Evolutionary conservation across 1,140 invertebrate genomes (phyloP), one percentile per base, ranked within the genome.

Genomic region (Lordiphosa collinella): DNA sequence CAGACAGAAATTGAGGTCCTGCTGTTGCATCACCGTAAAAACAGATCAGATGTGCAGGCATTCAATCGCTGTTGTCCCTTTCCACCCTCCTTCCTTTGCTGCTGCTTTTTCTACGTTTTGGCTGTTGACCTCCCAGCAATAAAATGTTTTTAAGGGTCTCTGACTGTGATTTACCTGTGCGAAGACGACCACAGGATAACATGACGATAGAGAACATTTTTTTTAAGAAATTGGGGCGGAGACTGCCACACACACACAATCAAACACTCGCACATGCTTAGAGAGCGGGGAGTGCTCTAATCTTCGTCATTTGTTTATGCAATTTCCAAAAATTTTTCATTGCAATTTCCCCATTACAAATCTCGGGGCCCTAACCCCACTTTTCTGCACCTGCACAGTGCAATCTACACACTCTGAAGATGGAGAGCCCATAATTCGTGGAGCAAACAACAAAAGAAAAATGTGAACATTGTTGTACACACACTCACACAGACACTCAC

Each of bases 391-490:
- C 76, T 82, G 66, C 76, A 80, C 25, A 69, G 51, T 44, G 63
- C 51, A 65, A 47, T 25, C n/a, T n/a, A n/a, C n/a, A 25, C 7
- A 25, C 22, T 25, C 29, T 37, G 55, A 31, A 34, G 40, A 60
- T 44, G 66, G 51, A 65, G 40, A 71, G 74, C 54, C 69, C 68
- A 79, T 68, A 69, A 66, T 80, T 79, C 75, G 75, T 74, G 75
- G 74, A 74, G 75, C 75, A 82, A 75, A 75, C 76, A 80, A 75
- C 76, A 80, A 80, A 80, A 80, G 70, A 80, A 80, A 79, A 80
- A 80, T 80, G 70, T 82, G 75, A 70, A 75, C 76, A 80, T 80
- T 74, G 74, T 78, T 78, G 74, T 78, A 78, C 74, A 78, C 68
- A 78, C 63, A 70, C 22, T 48, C 53, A 56, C 25, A 29, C 25